These are phyloP conservation scores for Archaeoteleia sp. DNA, from an alignment of 2,888 invertebrate species.

Conservation along the genomic window DNA sequence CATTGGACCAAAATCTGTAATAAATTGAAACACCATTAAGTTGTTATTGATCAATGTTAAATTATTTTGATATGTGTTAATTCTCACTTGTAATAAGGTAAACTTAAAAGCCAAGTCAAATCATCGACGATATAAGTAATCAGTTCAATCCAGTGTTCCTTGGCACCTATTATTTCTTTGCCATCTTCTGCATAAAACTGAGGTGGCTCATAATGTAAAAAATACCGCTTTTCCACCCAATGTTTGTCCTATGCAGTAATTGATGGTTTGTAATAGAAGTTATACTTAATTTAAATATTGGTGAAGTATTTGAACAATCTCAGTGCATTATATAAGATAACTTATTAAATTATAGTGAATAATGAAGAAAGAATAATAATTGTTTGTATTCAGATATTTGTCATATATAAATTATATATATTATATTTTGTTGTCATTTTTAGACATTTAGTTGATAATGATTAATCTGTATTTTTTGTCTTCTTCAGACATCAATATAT, in stretches of 20 bases:
- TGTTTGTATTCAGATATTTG: no score
- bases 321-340: no score
- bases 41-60: conserved; percentile 4
- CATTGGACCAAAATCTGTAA: conserved; percentile 83
- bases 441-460: no score
- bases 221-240: conserved; percentile 78
- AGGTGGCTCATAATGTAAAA: conserved; percentile 79
- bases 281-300: no score
- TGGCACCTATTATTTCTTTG: conserved; percentile 77
- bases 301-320: no score
- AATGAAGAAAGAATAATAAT: no score
- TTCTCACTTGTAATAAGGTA: conserved; percentile 81
- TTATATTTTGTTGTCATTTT: no score
- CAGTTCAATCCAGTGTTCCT: conserved; percentile 82
- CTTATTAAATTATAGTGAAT: no score
- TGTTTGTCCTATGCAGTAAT: conserved; percentile 77
- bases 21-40: conserved; percentile 14
- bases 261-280: no score
- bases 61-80: conserved; percentile 6
- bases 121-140: conserved; percentile 80
- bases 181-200: conserved; percentile 74
- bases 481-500: no score
- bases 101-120: conserved; percentile 81
- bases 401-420: no score
- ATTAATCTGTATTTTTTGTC: no score